These are phyloP conservation scores for Drosophila kanekoi DNA, from an alignment of 2,888 invertebrate species.

Conservation along the genomic window DNA sequence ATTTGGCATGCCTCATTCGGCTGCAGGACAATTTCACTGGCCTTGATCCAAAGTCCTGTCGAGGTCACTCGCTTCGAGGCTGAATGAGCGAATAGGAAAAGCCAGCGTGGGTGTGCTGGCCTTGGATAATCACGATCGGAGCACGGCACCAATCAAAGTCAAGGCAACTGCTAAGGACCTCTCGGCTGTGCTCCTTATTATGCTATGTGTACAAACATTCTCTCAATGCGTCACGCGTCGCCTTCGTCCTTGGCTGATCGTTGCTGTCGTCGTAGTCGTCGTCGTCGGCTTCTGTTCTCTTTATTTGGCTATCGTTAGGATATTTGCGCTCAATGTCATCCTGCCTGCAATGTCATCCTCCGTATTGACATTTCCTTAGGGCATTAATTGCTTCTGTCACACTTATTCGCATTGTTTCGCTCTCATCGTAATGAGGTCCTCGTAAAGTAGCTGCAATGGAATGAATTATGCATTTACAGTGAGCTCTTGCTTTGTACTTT, in stretches of 20 bases:
- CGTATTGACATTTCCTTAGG: conserved; percentile 69
- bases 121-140: conserved; percentile 58
- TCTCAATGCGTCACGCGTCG: conserved; percentile 70
- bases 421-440: conserved; percentile 65
- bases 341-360: conserved; percentile 40
- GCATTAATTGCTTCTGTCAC: conserved; percentile 76
- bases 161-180: conserved; percentile 52
- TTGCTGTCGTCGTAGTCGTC: conserved; percentile 33
- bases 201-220: conserved; percentile 75
- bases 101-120: conserved; percentile 56
- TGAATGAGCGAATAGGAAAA: conserved; percentile 41
- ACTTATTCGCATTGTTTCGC: conserved; percentile 74
- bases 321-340: conserved; percentile 65
- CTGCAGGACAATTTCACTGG: conserved; percentile 65
- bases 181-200: conserved; percentile 60
- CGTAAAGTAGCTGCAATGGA: conserved; percentile 52
- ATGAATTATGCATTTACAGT: conserved; percentile 46
- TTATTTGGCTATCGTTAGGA: conserved; percentile 59
- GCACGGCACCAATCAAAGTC: conserved; percentile 61
- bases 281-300: conserved; percentile 60
- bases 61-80: conserved; percentile 42
- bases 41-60: conserved; percentile 64
- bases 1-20: conserved; percentile 66
- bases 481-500: conserved; percentile 20
- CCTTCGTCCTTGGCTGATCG: conserved; percentile 62